Base-by-base conservation (phyloP, 2,113 vertebrate genomes). In the Psilopogon haemacephalus region DNA sequence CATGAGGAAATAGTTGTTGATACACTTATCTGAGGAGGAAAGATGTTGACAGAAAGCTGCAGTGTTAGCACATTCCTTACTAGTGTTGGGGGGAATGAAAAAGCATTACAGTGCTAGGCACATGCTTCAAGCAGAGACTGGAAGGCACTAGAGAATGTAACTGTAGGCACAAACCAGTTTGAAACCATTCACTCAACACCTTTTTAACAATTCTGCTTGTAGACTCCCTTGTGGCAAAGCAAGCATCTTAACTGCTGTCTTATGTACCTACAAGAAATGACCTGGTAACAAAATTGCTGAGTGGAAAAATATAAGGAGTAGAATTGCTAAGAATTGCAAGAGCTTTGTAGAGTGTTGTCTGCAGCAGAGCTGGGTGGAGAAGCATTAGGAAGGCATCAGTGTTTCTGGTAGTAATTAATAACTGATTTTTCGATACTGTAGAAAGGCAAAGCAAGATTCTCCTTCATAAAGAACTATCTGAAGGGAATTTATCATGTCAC, bases 221-320 rank as follows among this genome's bases (percentile, higher is more conserved):
- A 21, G 48, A 4, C 12, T 44, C 13, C 50, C 82, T 62, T 65
- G 28, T 33, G 17, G 40, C 46, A 83, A 38, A 52, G 48, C 15
- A 65, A 18, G 2, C 8, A 1, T 50, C 46, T 55, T 32, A 59
- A 59, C 5, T 46, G 30, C 19, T 65, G 19, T 28, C 11, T 55
- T 28, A 12, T 0, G 0, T 76, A 19, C 18, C 18, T 6, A 18
- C 33, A 40, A 83, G 58, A 28, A 19, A 5, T 72, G n/a, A 30
- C 89, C 21, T 46, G 28, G 32, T 83, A 77, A 33, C 8, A 55
- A 37, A 67, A 48, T 50, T 33, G 15, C n/a, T 10, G 13, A 13
- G 35, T 59, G 21, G 28, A 19, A 70, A 78, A 38, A 50, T 27
- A 18, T 0, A 23, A 8, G 38, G 18, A 19, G 46, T 69, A 4